Evolutionary conservation across 2,113 vertebrate species (phyloP), one percentile per base, ranked within the genome.

Genomic region (Rhinoptilus africanus): DNA sequence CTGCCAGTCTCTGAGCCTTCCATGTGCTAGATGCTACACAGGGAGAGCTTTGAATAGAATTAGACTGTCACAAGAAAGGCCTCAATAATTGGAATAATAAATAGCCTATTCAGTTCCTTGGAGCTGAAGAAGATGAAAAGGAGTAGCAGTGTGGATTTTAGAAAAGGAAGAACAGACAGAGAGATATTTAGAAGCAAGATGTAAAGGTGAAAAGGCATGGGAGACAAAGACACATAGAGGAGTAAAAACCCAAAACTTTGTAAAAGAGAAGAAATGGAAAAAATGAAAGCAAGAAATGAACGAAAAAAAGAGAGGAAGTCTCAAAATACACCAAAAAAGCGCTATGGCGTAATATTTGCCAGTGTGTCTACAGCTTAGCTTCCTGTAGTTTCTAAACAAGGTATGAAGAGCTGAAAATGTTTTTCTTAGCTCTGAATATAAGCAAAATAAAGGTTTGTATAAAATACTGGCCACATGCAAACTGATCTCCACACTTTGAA

Each of bases 341-440:
- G 0, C 8, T 64, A 13, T 50, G 19, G 28, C 0, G 39, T 84
- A 47, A 78, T 81, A 91, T 95, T 87, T 92, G 84, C 74, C 84
- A 68, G 43, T 32, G 43, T 91, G 73, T 73, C 73, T 63, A 88
- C 68, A 91, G 15, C 9, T 84, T 57, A 57, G 30, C 54, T 93
- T 96, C 92, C 85, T 95, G 82, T 77, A 81, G 19, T 47, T 90
- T 88, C 73, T n/a, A 87, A 83, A 75, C n/a, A 62, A 56, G 54
- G 37, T 28, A 62, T 21, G 32, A 85, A 91, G 53, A 90, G 24
- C 10, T 81, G 39, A 87, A 86, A 89, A 78, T 30, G 13, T 8
- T 75, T 86, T 72, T 59, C 15, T 19, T 41, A 75, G n/a, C n/a
- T 89, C 21, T 63, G 37, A 85, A 90, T 37, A 74, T 9, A 60